Evolutionary conservation across 2,113 vertebrate genomes (phyloP).

Genomic region (Bucco capensis): DNA sequence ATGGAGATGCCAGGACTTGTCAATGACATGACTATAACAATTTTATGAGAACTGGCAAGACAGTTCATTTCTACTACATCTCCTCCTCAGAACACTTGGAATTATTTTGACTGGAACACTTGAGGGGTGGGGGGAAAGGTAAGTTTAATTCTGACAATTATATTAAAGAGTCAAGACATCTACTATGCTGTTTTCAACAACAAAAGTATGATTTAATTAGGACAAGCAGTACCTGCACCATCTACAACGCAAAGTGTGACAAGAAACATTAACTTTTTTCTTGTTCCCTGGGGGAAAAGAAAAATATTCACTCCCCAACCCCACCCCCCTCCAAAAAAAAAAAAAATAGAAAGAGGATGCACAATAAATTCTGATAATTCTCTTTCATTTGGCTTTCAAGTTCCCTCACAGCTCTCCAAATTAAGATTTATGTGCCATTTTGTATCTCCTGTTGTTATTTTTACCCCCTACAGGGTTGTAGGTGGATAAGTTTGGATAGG

Average conservation of each 20-base stretch:
- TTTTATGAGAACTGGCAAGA: conserved; percentile 15
- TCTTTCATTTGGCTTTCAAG: neutral
- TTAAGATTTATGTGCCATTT: conserved; percentile 22
- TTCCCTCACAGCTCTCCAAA: neutral
- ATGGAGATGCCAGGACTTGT: conserved; percentile 1
- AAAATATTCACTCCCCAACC: neutral
- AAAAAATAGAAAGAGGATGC: neutral
- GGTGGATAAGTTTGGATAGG: conserved; percentile 38
- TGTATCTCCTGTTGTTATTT: neutral
- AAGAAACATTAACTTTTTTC: neutral
- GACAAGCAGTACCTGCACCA: neutral
- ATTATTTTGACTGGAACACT: neutral
- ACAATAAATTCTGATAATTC: neutral
- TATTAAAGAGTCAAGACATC: neutral
- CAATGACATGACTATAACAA: neutral
- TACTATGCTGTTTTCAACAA: neutral
- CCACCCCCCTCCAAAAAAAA: neutral
- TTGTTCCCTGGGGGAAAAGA: neutral
- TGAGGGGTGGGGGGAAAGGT: neutral
- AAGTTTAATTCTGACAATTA: neutral
- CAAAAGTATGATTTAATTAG: neutral
- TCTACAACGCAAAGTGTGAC: neutral
- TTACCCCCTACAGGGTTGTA: neutral
- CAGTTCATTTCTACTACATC: neutral
- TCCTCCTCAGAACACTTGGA: neutral